Conservation (phyloP, 2,888 invertebrate species). For the Philereme transversata region DNA sequence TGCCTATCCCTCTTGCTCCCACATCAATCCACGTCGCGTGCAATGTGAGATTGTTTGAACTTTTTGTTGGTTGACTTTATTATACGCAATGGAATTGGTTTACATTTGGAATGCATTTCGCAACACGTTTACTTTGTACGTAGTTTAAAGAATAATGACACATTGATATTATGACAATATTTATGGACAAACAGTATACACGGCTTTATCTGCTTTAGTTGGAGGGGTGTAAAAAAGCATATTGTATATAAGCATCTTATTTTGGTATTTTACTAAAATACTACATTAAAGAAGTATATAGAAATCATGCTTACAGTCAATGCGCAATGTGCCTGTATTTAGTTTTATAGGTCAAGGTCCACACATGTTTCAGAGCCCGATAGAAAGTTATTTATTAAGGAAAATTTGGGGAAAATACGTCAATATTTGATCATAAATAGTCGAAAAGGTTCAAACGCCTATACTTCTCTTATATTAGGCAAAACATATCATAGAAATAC, state of each 20-base stretch:
- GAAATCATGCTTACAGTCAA: no score
- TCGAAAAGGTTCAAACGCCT: conserved; percentile 7
- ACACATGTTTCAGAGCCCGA: conserved; percentile 9
- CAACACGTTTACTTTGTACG: conserved; percentile 9
- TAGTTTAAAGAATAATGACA: background rate
- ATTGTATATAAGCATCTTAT: no score
- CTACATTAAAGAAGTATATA: no score
- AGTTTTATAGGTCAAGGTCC: conserved; percentile 5
- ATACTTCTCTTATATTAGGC: background rate
- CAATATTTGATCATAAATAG: conserved; percentile 10
- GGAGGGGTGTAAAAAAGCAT: no score
- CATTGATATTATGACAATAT: background rate
- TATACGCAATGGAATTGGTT: conserved; percentile 41
- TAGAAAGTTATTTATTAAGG: background rate
- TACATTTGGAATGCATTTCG: conserved; percentile 31
- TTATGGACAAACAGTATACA: background rate
- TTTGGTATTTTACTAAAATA: no score
- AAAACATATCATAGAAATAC: no score
- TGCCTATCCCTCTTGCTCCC: conserved; percentile 33
- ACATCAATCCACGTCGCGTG: conserved; percentile 60
- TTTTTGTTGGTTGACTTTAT: conserved; percentile 40
- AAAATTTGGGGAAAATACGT: conserved; percentile 6
- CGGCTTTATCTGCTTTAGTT: no score
- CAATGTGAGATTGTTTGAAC: conserved; percentile 42
- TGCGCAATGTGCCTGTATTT: background rate